Evolutionary conservation across 2,113 vertebrate genomes (phyloP).

Genomic region (Chionomys nivalis): DNA sequence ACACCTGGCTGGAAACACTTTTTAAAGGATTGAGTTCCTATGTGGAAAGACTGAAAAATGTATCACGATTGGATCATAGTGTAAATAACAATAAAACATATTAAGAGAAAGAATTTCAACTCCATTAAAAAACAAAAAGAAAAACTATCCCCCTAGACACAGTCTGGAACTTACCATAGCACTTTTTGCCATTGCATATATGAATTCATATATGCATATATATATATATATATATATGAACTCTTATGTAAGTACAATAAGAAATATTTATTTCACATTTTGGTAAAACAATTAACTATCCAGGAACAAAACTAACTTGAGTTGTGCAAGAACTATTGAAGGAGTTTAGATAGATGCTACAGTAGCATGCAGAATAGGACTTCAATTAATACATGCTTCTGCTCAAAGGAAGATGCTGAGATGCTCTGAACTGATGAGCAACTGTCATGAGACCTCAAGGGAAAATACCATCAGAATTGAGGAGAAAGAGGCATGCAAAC

Average conservation of each 20-base stretch:
- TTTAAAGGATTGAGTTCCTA: constrained; percentile 11
- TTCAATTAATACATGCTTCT: background rate
- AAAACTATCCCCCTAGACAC: background rate
- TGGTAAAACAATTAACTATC: constrained; percentile 5
- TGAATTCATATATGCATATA: background rate
- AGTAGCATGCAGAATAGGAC: background rate
- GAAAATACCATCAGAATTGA: background rate
- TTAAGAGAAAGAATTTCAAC: background rate
- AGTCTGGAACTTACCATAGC: background rate
- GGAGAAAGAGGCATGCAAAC: background rate
- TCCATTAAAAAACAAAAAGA: background rate
- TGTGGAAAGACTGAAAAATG: background rate
- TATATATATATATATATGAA: background rate
- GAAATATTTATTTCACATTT: background rate
- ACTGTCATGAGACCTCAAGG: background rate
- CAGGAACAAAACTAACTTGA: constrained; percentile 3
- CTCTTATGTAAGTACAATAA: background rate
- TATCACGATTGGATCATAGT: background rate
- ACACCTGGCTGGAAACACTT: background rate
- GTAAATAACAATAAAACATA: constrained; percentile 8
- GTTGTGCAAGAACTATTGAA: background rate
- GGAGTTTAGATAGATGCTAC: background rate
- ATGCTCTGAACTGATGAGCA: background rate
- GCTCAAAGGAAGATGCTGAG: background rate
- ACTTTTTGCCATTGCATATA: too few species aligned